A percentile compares a stretch with the other conserved stretches of the same genome.
Conservation (phyloP, 2,797 vertebrate genomes). For the Anisognathus igniventris region DNA sequence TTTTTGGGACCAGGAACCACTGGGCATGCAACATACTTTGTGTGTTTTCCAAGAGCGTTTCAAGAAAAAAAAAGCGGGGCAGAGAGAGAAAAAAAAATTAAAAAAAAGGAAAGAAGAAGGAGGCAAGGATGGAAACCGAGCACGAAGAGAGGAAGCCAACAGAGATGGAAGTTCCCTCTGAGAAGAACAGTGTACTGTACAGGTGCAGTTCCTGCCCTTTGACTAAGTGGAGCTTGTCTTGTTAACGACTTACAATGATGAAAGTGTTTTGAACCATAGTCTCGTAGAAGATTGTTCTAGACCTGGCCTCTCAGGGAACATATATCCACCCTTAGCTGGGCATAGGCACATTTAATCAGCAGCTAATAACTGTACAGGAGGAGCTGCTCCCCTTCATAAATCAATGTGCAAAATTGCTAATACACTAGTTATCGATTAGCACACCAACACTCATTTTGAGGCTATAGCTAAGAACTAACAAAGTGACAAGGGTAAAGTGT, state of each 20-base stretch:
- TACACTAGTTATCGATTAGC: conserved; percentile 99
- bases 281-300: conserved; percentile 89
- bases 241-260: conserved; percentile 85
- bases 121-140: neutral
- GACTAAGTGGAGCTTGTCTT: conserved; percentile 85
- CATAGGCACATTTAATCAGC: conserved; percentile 93
- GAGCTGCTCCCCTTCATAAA: conserved; percentile 92
- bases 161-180: conserved; percentile 52
- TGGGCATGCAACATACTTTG: neutral
- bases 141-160: conserved; percentile 1
- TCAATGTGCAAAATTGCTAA: conserved; percentile 99
- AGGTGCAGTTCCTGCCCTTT: conserved; percentile 79
- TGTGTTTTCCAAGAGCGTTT: conserved; percentile 22
- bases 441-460: conserved; percentile 91
- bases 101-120: neutral
- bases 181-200: conserved; percentile 54
- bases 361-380: conserved; percentile 94
- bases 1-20: conserved; percentile 48
- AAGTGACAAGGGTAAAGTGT: conserved; percentile 99
- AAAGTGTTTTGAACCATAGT: conserved; percentile 84
- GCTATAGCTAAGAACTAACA: conserved; percentile 93
- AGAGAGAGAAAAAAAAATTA: rapidly evolving
- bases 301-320: conserved; percentile 85
- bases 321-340: conserved; percentile 84
- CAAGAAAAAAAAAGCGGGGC: neutral